Percentiles rank a stretch among this genome's conserved stretches.
Evolutionary conservation across 2,888 invertebrate species (phyloP).

Genomic region (Catonia carolina): DNA sequence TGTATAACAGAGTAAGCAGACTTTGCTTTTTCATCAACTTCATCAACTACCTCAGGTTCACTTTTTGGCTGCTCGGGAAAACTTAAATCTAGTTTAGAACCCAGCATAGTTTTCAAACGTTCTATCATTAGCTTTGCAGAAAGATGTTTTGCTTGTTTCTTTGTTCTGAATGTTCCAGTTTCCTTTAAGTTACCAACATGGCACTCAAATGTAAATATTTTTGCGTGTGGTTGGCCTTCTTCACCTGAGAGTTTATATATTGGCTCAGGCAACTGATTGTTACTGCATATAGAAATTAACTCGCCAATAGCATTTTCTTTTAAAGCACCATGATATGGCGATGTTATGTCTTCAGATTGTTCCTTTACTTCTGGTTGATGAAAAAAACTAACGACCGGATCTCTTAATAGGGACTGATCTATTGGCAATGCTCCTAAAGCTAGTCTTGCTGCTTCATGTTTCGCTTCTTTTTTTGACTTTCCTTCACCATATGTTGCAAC

Average conservation of each 20-base stretch:
- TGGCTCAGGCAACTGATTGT: conserved; percentile 47
- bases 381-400: neutral
- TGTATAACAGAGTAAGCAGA: neutral
- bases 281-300: conserved; percentile 39
- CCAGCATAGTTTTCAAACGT: conserved; percentile 26
- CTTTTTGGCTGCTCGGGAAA: neutral
- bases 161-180: conserved; percentile 52
- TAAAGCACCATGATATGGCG: conserved; percentile 34
- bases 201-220: conserved; percentile 55
- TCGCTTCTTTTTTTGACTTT: conserved; percentile 52
- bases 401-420: neutral
- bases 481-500: conserved; percentile 41
- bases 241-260: conserved; percentile 52
- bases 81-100: conserved; percentile 6
- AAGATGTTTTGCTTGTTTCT: conserved; percentile 58
- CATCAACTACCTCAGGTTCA: neutral
- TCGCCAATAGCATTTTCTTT: conserved; percentile 36
- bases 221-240: conserved; percentile 59
- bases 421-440: conserved; percentile 45
- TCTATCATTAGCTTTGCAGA: conserved; percentile 45
- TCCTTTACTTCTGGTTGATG: conserved; percentile 39
- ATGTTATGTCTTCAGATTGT: conserved; percentile 35
- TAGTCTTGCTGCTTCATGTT: conserved; percentile 52
- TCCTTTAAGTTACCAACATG: conserved; percentile 49
- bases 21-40: neutral